Evolutionary conservation across 1,140 invertebrate genomes (phyloP), one percentile per base, ranked within the genome.

Genomic region (Drosophila bocki): DNA sequence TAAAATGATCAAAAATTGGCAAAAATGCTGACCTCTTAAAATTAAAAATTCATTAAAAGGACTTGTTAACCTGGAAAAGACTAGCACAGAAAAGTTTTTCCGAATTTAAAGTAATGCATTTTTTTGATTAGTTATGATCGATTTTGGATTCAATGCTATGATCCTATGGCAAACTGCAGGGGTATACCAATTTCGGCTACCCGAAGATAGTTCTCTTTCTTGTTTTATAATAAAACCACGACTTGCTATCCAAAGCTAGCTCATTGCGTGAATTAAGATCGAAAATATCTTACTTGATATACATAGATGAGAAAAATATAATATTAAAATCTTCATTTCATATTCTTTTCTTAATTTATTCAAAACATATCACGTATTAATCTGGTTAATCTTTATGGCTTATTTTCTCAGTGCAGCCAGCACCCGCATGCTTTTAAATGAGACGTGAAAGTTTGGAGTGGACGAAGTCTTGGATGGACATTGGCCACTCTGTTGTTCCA

Each of bases 401-500:
- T 15, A 56, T 56, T 39, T 41, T 62, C 9, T 37, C 33, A 57
- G 60, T 62, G 50, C 60, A 62, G 32, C 33, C 68, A 65, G 82
- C 83, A 88, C 83, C 84, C 80, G 83, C 84, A 88, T 83, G 84
- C 72, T 80, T 80, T 78, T 71, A 88, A 88, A 88, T 83, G 72
- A 88, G 84, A 88, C 84, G 84, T 80, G 84, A 87, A 87, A 87
- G 84, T 87, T 87, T 78, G 58, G 64, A 78, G 82, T 75, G 61
- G 54, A 50, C 29, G 17, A 61, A 64, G 62, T 41, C 67, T 19
- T 56, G 50, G 68, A 74, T 69, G 67, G 67, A 53, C 67, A 67
- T 32, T 37, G 62, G 62, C 29, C 61, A 50, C 62, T 48, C 17
- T 69, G 62, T 57, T 59, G 51, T 53, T 62, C 48, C 62, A 82